Evolutionary conservation across 2,797 vertebrate species (phyloP).

Genomic region (Pteropus rufus): DNA sequence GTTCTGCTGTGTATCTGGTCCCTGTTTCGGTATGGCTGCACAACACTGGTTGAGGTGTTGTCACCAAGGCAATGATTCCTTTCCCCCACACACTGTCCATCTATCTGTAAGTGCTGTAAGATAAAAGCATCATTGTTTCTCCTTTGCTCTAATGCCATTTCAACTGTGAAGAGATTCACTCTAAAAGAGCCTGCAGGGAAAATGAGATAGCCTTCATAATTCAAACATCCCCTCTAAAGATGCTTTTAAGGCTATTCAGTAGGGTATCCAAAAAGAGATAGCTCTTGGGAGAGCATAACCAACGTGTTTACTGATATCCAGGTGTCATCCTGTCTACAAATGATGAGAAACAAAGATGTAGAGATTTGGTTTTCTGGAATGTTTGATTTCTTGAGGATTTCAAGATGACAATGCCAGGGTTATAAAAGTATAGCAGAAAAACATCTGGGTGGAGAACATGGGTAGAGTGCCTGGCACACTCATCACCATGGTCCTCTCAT

Average conservation of each 20-base stretch:
- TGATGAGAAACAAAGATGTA: background rate
- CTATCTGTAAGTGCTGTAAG: background rate
- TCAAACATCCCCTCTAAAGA: background rate
- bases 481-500: rapidly evolving
- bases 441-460: background rate
- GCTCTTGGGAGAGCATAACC: background rate
- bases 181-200: background rate
- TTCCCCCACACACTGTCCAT: too few species aligned
- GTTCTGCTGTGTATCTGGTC: background rate
- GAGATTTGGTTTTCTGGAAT: background rate
- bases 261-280: background rate
- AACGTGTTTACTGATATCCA: background rate
- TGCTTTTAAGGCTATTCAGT: background rate
- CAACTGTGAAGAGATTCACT: background rate
- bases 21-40: background rate
- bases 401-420: background rate
- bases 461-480: background rate
- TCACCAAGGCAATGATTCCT: background rate
- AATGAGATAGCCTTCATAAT: background rate
- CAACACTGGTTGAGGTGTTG: background rate
- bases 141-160: background rate
- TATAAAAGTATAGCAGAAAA: background rate
- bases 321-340: background rate
- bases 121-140: background rate
- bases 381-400: background rate